Base-by-base conservation (phyloP, 2,113 vertebrate species). In the Meles meles region DNA sequence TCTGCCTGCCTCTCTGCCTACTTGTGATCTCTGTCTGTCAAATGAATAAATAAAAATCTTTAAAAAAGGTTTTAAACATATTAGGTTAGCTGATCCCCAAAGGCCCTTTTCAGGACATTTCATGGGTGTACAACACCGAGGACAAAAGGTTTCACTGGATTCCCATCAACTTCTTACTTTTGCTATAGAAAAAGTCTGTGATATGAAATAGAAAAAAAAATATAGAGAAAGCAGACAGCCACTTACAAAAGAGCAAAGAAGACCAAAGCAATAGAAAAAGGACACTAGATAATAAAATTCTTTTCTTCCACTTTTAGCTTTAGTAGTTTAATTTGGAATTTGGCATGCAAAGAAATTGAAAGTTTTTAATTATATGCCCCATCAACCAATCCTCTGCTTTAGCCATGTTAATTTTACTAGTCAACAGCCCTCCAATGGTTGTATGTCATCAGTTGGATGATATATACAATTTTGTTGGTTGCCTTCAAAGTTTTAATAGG, bases 291-390 rank as follows among this genome's bases (percentile, higher is more conserved):
- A 39, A 83, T 74, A 12, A 59, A 74, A 93, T 85, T 84, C 91
- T 82, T 85, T 96, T 92, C 63, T 95, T 63, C 27, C 39, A 71
- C 37, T 90, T 94, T 92, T 93, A 83, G 52, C 44, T 92, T 94
- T 96, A 4, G 10, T 67, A 65, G 49, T 49, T 88, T 93, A 88
- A 61, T 92, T 57, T 97, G 57, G 52, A 80, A 95, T 94, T 93
- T 90, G 57, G 34, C 74, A 87, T 76, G 74, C 63, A 92, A 80
- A 77, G 20, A 88, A 93, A 65, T 52, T 42, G 21, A 61, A 74
- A 69, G n/a, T 71, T 94, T 94, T 96, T 86, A 94, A 90, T 93
- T 89, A 95, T 52, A 90, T 82, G 81, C 12, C 21, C 25, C 76
- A 93, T 88, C n/a, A 96, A 61, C n/a, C 57, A 52, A 63, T 27